Base-by-base conservation (phyloP, 2,888 invertebrate species). In the Drosophila eohydei region DNA sequence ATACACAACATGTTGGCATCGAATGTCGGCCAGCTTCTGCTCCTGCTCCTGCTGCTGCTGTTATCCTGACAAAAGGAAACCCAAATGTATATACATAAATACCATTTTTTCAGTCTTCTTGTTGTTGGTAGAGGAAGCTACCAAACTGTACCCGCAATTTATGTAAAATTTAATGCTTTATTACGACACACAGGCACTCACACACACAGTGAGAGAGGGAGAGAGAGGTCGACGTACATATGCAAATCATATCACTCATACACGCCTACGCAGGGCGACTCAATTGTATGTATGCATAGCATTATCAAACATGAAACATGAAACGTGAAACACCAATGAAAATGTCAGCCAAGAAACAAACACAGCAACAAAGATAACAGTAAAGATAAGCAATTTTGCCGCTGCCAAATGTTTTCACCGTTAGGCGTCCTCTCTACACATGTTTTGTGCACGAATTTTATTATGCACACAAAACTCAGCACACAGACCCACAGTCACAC, bases 211-310 rank as follows among this genome's bases (percentile, higher is more conserved):
- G 21, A 21, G 21, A 21, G 21, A 1, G 21, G 21, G 21, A 21
- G 21, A 21, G 21, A 21, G 21, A 1, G 21, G 21, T 21, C 21
- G 21, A 21, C 21, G 21, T 21, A 69, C 60, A 70, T 84, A 85
- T 85, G 88, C 89, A 85, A 85, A 89, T 89, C 89, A 83, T 75
- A 89, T 89, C 82, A 84, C 66, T 87, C 88, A 87, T 68, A 89
- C 71, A 84, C 74, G 78, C 73, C 79, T 58, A 70, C 81, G 68
- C 71, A 60, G 65, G 21, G 43, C 21, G 50, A 63, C n/a, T 34
- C 51, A 51, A 38, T 43, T 55, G 26, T 32, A 67, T 66, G 55
- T 44, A 67, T 67, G 56, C 67, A 54, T 40, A 70, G 70, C 81
- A 84, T 87, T 89, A 87, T 83, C 84, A 83, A 87, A 85, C 87